Base-by-base conservation (phyloP, 92 coral and sea anemone genomes). In the Epizoanthus rinbou region DNA sequence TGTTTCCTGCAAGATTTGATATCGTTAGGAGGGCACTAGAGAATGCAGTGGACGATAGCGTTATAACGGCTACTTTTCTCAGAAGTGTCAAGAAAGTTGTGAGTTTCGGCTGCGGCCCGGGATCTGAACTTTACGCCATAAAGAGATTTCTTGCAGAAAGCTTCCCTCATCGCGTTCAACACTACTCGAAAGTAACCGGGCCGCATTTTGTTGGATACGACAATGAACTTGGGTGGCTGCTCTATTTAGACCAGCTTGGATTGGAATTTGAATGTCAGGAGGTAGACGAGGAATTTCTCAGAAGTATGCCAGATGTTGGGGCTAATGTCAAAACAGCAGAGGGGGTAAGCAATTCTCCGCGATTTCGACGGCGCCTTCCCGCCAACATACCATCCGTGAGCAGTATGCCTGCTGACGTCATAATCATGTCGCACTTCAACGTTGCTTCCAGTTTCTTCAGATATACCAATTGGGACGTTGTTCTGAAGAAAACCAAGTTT, bases 301-400 rank as follows among this genome's bases (percentile, higher is more conserved):
- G 57, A 14, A 78, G 56, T 21, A 35, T 78, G 28, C 82, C 82
- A 3, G 82, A 78, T 11, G 53, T 21, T 21, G 82, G 82, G 24
- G 18, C 43, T 6, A 23, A 13, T 4, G 23, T 28, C 7, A 58
- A 54, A 39, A 10, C 13, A 1, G 10, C 15, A 22, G 19, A 58
- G 52, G 71, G 59, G 72, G 82, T 24, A 6, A 21, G 13, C 57
- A 57, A 10, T 17, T 35, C 71, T 1, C 72, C 82, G 37, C 53
- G 82, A 78, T 78, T 78, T 62, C 82, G 82, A 1, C 82, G 82
- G 23, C 82, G 82, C 1, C 82, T 78, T 78, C 82, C 82, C 9
- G 71, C 66, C 21, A 41, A 39, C 5, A 10, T 78, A 0, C 82
- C 82, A 2, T n/a, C 57, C 0, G 59, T 43, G 3, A 69, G 62